Evolutionary conservation across 2,113 vertebrate species (phyloP).

Genomic region (Copsychus sechellarum): DNA sequence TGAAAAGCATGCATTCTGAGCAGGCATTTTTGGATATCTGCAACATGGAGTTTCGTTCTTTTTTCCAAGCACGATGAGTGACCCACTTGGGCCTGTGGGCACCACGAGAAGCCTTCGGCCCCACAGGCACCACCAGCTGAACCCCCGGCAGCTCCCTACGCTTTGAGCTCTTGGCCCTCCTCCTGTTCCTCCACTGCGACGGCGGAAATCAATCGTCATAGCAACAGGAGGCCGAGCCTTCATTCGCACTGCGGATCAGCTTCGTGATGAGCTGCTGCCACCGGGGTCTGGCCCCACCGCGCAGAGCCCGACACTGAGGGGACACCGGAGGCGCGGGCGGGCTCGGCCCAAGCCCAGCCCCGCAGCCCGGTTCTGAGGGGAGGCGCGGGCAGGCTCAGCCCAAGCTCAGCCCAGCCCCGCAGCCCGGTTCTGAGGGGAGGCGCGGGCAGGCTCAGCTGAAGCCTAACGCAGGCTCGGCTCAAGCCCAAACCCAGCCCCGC

Average conservation of each 20-base stretch:
- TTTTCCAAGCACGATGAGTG: background rate
- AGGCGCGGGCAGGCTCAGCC: no score
- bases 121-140: background rate
- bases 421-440: no score
- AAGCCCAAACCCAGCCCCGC: no score
- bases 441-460: no score
- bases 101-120: background rate
- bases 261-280: background rate
- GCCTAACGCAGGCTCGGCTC: no score
- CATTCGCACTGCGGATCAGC: background rate
- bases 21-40: background rate
- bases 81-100: background rate
- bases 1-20: background rate
- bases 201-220: background rate
- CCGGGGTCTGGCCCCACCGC: background rate
- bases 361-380: background rate
- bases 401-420: no score
- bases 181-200: background rate
- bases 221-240: background rate
- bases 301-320: no score
- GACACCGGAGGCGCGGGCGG: no score
- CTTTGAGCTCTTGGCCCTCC: background rate
- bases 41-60: rapidly evolving
- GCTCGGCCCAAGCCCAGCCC: no score
- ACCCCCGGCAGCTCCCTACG: background rate